Base-by-base conservation (phyloP, 1,140 invertebrate species). In the Scaptomyza montana region DNA sequence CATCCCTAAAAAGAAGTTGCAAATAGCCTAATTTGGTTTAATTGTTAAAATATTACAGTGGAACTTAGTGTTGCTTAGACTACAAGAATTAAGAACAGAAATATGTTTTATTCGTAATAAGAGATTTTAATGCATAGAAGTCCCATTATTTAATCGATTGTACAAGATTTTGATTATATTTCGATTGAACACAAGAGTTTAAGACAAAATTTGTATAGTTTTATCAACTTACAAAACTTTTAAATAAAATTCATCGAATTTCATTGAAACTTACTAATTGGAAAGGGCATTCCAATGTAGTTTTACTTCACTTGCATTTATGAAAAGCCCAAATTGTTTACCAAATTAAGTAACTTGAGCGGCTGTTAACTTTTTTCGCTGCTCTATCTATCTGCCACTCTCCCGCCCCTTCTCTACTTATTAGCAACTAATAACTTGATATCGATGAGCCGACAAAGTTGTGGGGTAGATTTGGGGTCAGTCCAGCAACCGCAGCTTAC, bases 401-500 rank as follows among this genome's bases (percentile, higher is more conserved):
- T n/a, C 0, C 30, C 30, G 30, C 30, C 55, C 28, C 54, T 62
- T 71, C 60, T 78, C 60, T 25, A 1, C 8, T 10, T 53, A 86
- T 86, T 87, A 87, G 79, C 76, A 84, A 89, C 89, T 89, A 89
- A 89, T 89, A 87, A 82, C 84, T 82, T 82, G 84, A 82, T 87
- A 87, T 87, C 82, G 82, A 87, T 87, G 68, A 71, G 79, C 65
- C 28, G 21, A 21, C 25, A 30, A 56, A 25, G 33, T 57, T 62
- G 45, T 41, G 33, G 45, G 59, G 66, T 50, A 33, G 54, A 57
- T 66, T 53, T 33, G 19, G 46, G 72, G 43, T 51, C 73, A 46
- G 62, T 49, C 47, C 57, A 60, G 55, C 61, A 63, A 66, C 81
- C 81, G 39, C 80, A 77, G 68, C 39, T 62, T 55, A 50, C 47